phyloP scores from a whole-genome alignment of 2,797 vertebrate genomes.

The Amniataba percoides region DNA sequence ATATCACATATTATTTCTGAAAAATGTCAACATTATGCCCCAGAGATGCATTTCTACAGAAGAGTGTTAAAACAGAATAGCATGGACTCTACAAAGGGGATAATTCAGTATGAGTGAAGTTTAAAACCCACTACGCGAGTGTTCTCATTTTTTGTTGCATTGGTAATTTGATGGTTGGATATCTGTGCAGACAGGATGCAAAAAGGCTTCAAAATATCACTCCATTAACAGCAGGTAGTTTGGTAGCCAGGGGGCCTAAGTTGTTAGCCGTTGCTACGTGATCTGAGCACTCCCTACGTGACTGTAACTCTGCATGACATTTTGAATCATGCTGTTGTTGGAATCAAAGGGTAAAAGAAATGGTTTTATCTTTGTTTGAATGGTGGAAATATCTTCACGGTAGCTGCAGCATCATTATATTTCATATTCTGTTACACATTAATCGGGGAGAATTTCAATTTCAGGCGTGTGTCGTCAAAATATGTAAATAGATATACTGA shows the following conservation, averaged over 20 bases:
- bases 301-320: neutral
- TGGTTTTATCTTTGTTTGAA: neutral
- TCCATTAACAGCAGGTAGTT: neutral
- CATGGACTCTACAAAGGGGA: neutral
- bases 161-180: neutral
- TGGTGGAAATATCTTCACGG: neutral
- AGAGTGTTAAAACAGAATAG: neutral
- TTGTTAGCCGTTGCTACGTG: neutral
- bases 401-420: neutral
- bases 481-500: conserved; percentile 33
- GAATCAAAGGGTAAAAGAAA: neutral
- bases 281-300: neutral
- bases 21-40: neutral
- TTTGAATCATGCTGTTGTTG: neutral
- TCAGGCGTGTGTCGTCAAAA: conserved; percentile 5
- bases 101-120: neutral
- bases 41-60: neutral
- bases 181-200: neutral
- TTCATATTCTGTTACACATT: neutral
- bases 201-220: neutral
- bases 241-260: neutral
- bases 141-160: neutral
- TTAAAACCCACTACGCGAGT: too few species aligned
- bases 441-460: neutral
- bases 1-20: neutral